Base-by-base conservation (phyloP, 2,797 vertebrate genomes). In the Chaenodraco wilsoni region DNA sequence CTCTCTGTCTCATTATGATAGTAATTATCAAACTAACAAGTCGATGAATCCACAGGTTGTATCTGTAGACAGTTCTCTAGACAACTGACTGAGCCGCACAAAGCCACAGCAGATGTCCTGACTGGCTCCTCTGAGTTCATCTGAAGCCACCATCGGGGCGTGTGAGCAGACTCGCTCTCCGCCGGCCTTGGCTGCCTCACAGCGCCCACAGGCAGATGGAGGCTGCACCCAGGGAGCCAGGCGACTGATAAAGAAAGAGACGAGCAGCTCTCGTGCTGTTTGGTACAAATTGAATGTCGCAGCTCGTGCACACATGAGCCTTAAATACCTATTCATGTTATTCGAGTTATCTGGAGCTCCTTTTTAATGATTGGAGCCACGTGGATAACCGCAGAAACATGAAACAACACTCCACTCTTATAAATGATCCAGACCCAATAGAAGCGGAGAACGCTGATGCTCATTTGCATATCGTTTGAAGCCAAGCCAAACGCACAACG, bases 381-480 rank as follows among this genome's bases (percentile, higher is more conserved):
- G 9, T 69, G 74, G 74, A 51, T 46, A 17, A 43, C 17, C 1
- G 13, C 66, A 65, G 66, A 64, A 77, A 83, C 84, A 87, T 16
- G 46, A 69, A 85, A 77, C 62, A 65, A 59, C 75, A 60, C 79
- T 79, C 61, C 11, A 10, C 37, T 62, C 49, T 65, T 78, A 79
- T 76, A 55, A 87, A 83, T 87, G 49, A 80, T 71, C 65, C 45
- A 27, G 23, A 58, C 44, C 4, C 60, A 33, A 56, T 48, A 71
- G 51, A 69, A 59, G 41, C 41, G 44, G 62, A 60, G 54, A 70
- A 58, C 74, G 70, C 73, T 23, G 15, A 40, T 37, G 57, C 78
- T 85, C 45, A 84, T 89, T 89, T 82, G 74, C 84, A 84, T 80
- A 37, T 19, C 1, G 60, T 78, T 72, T 84, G 74, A 87, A 80